Conservation (phyloP, 1,140 invertebrate species). For the Ceratitis capitata region DNA sequence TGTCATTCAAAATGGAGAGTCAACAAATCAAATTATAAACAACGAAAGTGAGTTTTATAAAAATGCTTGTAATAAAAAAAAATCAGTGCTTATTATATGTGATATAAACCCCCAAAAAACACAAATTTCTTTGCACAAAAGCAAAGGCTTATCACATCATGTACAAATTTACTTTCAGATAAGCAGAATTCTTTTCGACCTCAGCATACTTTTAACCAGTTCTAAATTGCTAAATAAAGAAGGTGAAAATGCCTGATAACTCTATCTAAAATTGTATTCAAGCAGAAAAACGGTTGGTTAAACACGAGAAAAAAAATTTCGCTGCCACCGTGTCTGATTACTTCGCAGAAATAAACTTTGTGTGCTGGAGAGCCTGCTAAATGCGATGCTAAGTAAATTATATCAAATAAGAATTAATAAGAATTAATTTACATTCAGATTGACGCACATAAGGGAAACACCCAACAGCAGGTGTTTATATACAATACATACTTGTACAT, state of each 20-base stretch:
- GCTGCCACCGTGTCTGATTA: no score
- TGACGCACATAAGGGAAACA: neutral
- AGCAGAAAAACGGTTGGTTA: no score
- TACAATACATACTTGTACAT: no score
- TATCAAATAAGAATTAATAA: neutral
- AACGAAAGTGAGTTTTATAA: no score
- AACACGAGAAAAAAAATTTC: no score
- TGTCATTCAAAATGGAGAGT: neutral
- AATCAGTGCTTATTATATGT: neutral
- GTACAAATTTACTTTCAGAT: neutral
- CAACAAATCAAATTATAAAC: neutral
- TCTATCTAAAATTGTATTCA: no score
- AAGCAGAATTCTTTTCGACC: neutral
- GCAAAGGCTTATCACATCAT: neutral
- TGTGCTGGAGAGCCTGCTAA: neutral
- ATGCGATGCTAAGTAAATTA: neutral
- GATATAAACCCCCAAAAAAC: neutral
- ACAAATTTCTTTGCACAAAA: neutral
- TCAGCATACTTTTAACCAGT: no score
- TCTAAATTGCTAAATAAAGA: neutral
- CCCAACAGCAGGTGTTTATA: neutral
- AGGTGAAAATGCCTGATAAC: neutral
- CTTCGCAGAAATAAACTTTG: no score
- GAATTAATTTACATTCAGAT: neutral
- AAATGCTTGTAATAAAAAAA: no score